Evolutionary conservation across 1,140 invertebrate species (phyloP).

Genomic region (Plodia interpunctella): DNA sequence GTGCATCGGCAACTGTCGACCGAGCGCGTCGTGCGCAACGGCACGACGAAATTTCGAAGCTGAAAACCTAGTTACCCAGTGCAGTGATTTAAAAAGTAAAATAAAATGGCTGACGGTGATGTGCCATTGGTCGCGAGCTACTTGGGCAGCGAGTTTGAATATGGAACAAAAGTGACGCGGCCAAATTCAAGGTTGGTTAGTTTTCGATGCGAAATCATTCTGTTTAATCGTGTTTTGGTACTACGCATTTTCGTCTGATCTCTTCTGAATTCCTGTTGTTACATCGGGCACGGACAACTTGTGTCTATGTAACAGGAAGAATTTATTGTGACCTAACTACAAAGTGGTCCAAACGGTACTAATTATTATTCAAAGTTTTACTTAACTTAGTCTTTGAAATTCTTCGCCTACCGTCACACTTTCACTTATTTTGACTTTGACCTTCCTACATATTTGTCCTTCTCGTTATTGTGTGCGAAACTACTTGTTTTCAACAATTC

Average conservation of each 20-base stretch:
- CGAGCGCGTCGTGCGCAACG: constrained; percentile 26
- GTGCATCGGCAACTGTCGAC: constrained; percentile 40
- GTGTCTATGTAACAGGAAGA: not conserved
- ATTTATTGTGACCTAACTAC: not conserved
- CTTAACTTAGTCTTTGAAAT: not conserved
- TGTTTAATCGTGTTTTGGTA: constrained; percentile 21
- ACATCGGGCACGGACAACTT: not conserved
- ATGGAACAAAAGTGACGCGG: constrained; percentile 58
- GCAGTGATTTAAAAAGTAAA: constrained; percentile 18
- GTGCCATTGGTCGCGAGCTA: constrained; percentile 65
- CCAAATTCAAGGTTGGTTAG: constrained; percentile 63
- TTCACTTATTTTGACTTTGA: constrained; percentile 1
- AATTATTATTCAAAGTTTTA: not conserved
- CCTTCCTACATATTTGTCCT: not conserved
- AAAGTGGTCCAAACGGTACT: not conserved
- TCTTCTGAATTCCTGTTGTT: not conserved
- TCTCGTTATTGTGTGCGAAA: not conserved
- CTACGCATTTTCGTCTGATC: constrained; percentile 8
- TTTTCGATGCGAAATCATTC: constrained; percentile 19
- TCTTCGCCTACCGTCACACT: not conserved
- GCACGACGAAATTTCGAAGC: not conserved
- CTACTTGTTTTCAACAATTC: not conserved
- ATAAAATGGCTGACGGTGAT: constrained; percentile 60
- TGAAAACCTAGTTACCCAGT: constrained; percentile 8
- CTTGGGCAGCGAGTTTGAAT: constrained; percentile 61